Evolutionary conservation across 1,140 invertebrate genomes (phyloP).

Genomic region (Microvelia longipes): DNA sequence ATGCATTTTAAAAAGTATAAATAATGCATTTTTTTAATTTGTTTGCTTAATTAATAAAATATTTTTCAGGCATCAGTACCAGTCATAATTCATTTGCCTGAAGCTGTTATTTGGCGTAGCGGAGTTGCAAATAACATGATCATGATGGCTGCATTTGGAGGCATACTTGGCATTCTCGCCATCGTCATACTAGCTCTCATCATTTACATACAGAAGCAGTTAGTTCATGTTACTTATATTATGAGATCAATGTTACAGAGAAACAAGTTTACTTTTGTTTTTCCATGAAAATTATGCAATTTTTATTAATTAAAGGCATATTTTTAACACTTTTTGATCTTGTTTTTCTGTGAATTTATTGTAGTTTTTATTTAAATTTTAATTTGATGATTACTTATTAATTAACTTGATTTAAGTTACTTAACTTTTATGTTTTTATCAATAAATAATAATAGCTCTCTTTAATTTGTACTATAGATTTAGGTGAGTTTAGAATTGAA

Average conservation of each 20-base stretch:
- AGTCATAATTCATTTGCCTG: conserved; percentile 52
- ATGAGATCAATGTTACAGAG: not conserved
- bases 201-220: conserved; percentile 61
- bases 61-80: conserved; percentile 52
- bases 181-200: conserved; percentile 56
- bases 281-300: not conserved
- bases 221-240: conserved; percentile 34
- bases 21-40: too few relatives aligned
- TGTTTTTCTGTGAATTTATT: too few relatives aligned
- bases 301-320: not conserved
- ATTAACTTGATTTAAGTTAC: too few relatives aligned
- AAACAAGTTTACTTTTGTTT: too few relatives aligned
- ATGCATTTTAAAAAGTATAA: too few relatives aligned
- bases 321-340: not conserved
- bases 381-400: too few relatives aligned
- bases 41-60: too few relatives aligned
- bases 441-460: too few relatives aligned
- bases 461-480: too few relatives aligned
- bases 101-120: conserved; percentile 33
- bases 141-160: conserved; percentile 50
- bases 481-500: too few relatives aligned
- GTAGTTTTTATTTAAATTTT: too few relatives aligned
- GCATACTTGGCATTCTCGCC: conserved; percentile 50
- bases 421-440: too few relatives aligned
- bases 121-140: conserved; percentile 39